Evolutionary conservation across 1,140 invertebrate genomes (phyloP), one percentile per base, ranked within the genome.

Genomic region (Tetramorium simillimum): DNA sequence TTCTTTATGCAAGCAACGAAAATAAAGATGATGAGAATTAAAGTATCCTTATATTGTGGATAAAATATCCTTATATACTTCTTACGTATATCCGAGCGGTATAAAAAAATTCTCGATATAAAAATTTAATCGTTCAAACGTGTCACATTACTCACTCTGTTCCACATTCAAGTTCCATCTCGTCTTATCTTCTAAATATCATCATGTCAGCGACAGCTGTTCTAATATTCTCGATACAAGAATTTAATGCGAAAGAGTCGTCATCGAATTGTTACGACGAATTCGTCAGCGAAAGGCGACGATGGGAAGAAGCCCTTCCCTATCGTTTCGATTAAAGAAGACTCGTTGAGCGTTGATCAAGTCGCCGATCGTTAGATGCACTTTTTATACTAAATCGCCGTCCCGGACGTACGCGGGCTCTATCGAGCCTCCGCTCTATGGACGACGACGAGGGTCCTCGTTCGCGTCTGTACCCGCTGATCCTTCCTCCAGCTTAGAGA

Each of bases 71-170:
- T 28, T 21, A 24, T 58, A 9, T 75, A n/a, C n/a, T n/a, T n/a
- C n/a, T n/a, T n/a, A n/a, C n/a, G n/a, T n/a, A n/a, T 37, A 14
- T n/a, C 14, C 33, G 24, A 49, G 40, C 24, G 5, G 0, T 51
- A 12, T 6, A 6, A 6, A n/a, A 43, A 46, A 14, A 46, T 73
- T 18, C 6, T 37, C 33, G 33, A 33, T 33, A 33, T 33, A 33
- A 33, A 33, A 33, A 53, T 51, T 21, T 37, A 49, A 3, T 37
- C 9, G 1, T 33, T 58, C 3, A 56, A 21, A 46, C 12, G 40
- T 40, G 4, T 82, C 10, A 40, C 51, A 56, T 72, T 82, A 73
- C 69, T 84, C 69, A 60, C 69, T 84, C 53, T 21, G 18, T 60
- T 49, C 53, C 37, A 60, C 14, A 56, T 21, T 33, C 53, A 14